Evolutionary conservation across 2,113 vertebrate genomes (phyloP).

Genomic region (Ptychochromis oligacanthus): DNA sequence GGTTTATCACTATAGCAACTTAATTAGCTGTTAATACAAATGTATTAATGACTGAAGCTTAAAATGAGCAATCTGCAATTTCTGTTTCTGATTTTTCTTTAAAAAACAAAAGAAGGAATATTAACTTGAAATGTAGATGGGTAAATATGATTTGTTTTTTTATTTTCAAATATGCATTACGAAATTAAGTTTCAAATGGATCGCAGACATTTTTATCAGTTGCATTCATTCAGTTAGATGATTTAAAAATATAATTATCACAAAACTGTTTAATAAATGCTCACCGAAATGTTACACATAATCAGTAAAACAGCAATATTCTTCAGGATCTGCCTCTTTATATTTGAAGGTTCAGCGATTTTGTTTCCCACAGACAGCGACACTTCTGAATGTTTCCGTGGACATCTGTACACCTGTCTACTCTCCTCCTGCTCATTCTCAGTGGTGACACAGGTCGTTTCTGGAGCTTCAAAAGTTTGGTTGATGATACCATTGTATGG

Average conservation of each 20-base stretch:
- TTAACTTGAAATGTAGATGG: background rate
- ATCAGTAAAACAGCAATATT: slow-evolving; percentile 91
- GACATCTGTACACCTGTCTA: slow-evolving; percentile 43
- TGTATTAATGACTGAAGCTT: background rate
- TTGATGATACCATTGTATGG: slow-evolving; percentile 82
- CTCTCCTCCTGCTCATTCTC: slow-evolving; percentile 70
- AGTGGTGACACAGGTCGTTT: slow-evolving; percentile 33
- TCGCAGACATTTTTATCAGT: background rate
- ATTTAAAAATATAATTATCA: background rate
- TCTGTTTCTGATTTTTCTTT: too few relatives aligned
- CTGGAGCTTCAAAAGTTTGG: slow-evolving; percentile 63
- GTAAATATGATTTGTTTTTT: background rate
- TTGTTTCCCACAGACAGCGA: slow-evolving; percentile 43
- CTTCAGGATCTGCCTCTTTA: slow-evolving; percentile 86
- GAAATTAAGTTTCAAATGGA: background rate
- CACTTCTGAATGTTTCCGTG: slow-evolving; percentile 67
- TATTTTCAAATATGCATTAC: background rate
- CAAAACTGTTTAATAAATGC: background rate
- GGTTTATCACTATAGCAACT: background rate
- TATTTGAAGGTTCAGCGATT: slow-evolving; percentile 51
- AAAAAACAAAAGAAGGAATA: background rate
- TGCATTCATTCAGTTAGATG: background rate
- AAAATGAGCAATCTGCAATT: background rate
- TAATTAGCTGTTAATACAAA: background rate
- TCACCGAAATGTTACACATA: slow-evolving; percentile 86